Evolutionary conservation across 2,888 invertebrate species (phyloP).

Genomic region (Epicampocera succincta): DNA sequence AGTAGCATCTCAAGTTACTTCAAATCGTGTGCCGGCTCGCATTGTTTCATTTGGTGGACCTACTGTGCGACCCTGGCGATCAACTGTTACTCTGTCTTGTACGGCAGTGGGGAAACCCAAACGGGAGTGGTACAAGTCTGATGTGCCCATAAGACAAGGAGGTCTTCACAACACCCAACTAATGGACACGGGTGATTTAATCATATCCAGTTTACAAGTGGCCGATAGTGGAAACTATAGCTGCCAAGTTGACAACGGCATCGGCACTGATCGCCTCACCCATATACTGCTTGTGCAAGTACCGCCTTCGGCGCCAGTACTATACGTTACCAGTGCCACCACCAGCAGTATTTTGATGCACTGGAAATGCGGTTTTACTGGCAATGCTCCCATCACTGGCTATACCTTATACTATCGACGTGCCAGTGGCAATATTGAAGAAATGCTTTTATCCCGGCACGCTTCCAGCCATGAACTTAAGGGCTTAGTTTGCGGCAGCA

Average conservation of each 20-base stretch:
- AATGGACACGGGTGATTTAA: conserved; percentile 85
- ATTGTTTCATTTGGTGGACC: conserved; percentile 88
- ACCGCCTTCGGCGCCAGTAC: conserved; percentile 87
- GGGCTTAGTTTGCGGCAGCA: conserved; percentile 87
- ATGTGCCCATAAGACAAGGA: conserved; percentile 84
- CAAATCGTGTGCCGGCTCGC: conserved; percentile 86
- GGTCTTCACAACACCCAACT: conserved; percentile 85
- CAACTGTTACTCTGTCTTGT: conserved; percentile 85
- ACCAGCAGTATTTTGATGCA: conserved; percentile 88
- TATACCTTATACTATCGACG: conserved; percentile 87
- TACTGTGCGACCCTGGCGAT: conserved; percentile 86
- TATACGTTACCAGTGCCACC: conserved; percentile 89
- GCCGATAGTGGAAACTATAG: conserved; percentile 88
- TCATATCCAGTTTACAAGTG: conserved; percentile 85
- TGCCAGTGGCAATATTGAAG: conserved; percentile 86
- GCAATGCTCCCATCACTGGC: conserved; percentile 86
- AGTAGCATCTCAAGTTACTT: conserved; percentile 86
- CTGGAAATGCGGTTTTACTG: conserved; percentile 88
- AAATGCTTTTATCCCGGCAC: conserved; percentile 85
- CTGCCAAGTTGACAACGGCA: conserved; percentile 86
- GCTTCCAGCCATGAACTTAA: conserved; percentile 87
- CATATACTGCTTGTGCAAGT: conserved; percentile 88
- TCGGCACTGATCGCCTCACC: conserved; percentile 86
- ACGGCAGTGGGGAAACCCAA: conserved; percentile 86
- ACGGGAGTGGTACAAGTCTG: conserved; percentile 86